These are phyloP conservation scores for Sinocyclocheilus anshuiensis DNA, from an alignment of 2,113 vertebrate species.

Conservation along the genomic window DNA sequence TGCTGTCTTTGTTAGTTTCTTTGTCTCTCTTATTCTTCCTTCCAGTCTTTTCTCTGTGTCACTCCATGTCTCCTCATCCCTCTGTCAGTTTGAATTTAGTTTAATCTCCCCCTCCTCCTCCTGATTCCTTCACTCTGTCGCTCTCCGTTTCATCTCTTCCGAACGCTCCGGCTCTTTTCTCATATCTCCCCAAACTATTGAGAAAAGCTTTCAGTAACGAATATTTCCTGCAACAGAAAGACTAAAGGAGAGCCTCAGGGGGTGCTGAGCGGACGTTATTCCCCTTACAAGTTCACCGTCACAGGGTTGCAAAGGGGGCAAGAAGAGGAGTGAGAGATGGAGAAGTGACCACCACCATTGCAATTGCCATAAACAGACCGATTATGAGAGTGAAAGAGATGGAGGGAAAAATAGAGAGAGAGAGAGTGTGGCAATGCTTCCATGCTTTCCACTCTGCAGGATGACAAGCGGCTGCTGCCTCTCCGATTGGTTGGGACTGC, in stretches of 20 bases:
- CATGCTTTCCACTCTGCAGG: conserved; percentile 79
- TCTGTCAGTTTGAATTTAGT: conserved; percentile 78
- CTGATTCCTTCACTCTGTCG: conserved; percentile 72
- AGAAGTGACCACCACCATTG: conserved; percentile 31
- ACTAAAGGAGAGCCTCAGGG: conserved; percentile 42
- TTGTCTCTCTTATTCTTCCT: conserved; percentile 57
- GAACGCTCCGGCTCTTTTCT: conserved; percentile 10
- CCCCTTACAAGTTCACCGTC: conserved; percentile 68
- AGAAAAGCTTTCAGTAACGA: conserved; percentile 2
- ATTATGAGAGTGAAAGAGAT: conserved; percentile 53
- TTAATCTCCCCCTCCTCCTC: conserved; percentile 73
- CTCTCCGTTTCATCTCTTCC: conserved; percentile 71
- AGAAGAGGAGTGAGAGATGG: conserved; percentile 21
- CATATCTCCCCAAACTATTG: conserved; percentile 52
- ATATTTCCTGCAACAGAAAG: conserved; percentile 57
- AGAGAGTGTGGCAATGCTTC: conserved; percentile 65
- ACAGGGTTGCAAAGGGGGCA: conserved; percentile 63
- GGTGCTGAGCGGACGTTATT: conserved; percentile 67
- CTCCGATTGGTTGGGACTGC: conserved; percentile 73
- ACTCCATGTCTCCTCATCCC: conserved; percentile 71
- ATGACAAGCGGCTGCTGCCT: conserved; percentile 76
- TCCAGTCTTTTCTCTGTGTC: conserved; percentile 67
- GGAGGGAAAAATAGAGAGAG: conserved; percentile 38
- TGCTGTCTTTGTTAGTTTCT: conserved; percentile 52
- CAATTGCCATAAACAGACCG: conserved; percentile 49